Evolutionary conservation across 2,113 vertebrate species (phyloP).

Genomic region (Nannospalax galili): DNA sequence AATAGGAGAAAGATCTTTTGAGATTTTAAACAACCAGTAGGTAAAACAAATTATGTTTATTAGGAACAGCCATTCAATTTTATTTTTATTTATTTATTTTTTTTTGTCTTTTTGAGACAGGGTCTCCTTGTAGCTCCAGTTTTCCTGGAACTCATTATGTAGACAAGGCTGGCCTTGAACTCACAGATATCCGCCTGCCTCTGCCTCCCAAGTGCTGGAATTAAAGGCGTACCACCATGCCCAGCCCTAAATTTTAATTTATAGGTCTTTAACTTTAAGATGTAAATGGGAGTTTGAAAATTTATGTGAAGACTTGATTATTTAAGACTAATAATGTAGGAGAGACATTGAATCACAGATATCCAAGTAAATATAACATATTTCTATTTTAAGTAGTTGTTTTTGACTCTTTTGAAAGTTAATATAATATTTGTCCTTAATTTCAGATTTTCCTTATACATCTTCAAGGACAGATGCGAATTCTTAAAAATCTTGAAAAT

Average conservation of each 20-base stretch:
- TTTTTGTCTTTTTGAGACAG: no score
- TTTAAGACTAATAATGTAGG: background rate
- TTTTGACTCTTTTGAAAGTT: background rate
- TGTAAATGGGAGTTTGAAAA: background rate
- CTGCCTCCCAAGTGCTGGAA: no score
- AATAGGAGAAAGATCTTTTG: background rate
- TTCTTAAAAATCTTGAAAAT: background rate
- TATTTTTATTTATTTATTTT: no score
- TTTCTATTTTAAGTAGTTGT: background rate
- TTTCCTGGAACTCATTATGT: no score
- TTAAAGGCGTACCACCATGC: no score
- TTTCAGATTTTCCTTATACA: background rate
- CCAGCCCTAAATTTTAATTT: no score
- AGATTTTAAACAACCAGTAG: background rate
- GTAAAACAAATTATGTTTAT: background rate
- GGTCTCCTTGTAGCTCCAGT: no score
- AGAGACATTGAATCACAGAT: background rate
- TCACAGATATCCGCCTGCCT: no score
- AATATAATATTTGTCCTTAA: background rate
- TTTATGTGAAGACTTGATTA: no score
- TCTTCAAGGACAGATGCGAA: background rate
- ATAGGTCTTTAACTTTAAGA: background rate
- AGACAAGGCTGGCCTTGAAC: no score
- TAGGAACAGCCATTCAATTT: background rate
- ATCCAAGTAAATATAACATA: background rate